Percentiles rank a stretch among this genome's conserved stretches.
Conservation (phyloP, 2,888 invertebrate genomes). For the Drosophila subquinaria region DNA sequence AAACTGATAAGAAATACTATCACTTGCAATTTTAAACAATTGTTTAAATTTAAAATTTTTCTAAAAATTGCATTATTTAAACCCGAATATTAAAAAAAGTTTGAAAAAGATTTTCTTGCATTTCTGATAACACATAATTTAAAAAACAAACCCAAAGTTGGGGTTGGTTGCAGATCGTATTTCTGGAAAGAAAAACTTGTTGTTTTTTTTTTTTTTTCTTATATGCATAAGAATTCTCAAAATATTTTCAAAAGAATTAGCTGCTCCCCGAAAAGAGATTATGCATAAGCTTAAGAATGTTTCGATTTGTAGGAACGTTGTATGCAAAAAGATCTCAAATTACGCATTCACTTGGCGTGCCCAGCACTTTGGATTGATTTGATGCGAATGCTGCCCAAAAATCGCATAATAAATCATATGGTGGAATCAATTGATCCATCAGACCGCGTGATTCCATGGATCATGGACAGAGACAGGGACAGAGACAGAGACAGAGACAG, state of each 20-base stretch:
- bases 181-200: background rate
- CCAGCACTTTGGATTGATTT: conserved; percentile 10
- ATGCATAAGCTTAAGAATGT: conserved; percentile 5
- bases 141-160: background rate
- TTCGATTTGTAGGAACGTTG: conserved; percentile 6
- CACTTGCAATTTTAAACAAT: too few relatives aligned
- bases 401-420: conserved; percentile 52
- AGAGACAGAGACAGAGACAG: conserved; percentile 9
- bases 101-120: background rate
- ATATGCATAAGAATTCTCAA: conserved; percentile 2
- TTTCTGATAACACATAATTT: background rate
- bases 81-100: background rate
- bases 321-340: conserved; percentile 48
- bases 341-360: conserved; percentile 43
- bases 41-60: too few relatives aligned
- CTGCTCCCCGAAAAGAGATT: conserved; percentile 10
- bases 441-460: conserved; percentile 14
- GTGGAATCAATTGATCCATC: conserved; percentile 56
- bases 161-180: conserved; percentile 3
- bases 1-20: too few relatives aligned
- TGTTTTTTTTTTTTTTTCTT: background rate
- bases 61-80: too few relatives aligned
- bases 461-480: conserved; percentile 2
- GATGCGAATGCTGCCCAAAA: conserved; percentile 21
- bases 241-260: conserved; percentile 1